A percentile compares a stretch with the other conserved stretches of the same genome.
These are phyloP conservation scores for Rhamphomyia laevipes DNA, from an alignment of 2,888 invertebrate genomes.

Conservation along the genomic window DNA sequence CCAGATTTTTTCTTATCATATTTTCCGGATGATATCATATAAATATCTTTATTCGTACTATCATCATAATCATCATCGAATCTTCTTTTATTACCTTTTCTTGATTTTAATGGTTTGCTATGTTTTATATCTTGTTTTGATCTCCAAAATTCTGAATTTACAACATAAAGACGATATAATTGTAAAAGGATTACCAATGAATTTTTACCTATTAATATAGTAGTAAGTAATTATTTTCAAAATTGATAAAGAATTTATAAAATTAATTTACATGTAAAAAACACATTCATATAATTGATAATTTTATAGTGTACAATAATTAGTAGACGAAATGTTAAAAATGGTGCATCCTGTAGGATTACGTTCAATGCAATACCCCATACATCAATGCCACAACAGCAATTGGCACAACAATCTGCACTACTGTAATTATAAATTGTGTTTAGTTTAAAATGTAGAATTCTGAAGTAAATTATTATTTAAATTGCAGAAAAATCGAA, in stretches of 20 bases:
- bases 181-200: slow-evolving; percentile 78
- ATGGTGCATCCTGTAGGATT: slow-evolving; percentile 75
- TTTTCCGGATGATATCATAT: slow-evolving; percentile 41
- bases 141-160: slow-evolving; percentile 55
- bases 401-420: slow-evolving; percentile 42
- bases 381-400: slow-evolving; percentile 79
- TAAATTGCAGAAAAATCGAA: neutral
- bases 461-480: neutral
- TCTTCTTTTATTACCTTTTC: slow-evolving; percentile 21
- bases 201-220: slow-evolving; percentile 47
- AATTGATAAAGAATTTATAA: slow-evolving; percentile 43
- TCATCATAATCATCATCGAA: slow-evolving; percentile 30
- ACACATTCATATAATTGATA: slow-evolving; percentile 90
- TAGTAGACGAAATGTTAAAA: slow-evolving; percentile 71
- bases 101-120: slow-evolving; percentile 21
- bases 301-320: slow-evolving; percentile 80
- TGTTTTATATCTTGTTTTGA: slow-evolving; percentile 29
- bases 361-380: slow-evolving; percentile 84
- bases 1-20: slow-evolving; percentile 26
- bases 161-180: slow-evolving; percentile 70
- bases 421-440: slow-evolving; percentile 15
- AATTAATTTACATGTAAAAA: slow-evolving; percentile 78
- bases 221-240: slow-evolving; percentile 40
- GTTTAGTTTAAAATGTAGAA: neutral
- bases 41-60: slow-evolving; percentile 38